phyloP scores from a whole-genome alignment of 2,797 vertebrate genomes.

The Neopelma chrysocephalum region DNA sequence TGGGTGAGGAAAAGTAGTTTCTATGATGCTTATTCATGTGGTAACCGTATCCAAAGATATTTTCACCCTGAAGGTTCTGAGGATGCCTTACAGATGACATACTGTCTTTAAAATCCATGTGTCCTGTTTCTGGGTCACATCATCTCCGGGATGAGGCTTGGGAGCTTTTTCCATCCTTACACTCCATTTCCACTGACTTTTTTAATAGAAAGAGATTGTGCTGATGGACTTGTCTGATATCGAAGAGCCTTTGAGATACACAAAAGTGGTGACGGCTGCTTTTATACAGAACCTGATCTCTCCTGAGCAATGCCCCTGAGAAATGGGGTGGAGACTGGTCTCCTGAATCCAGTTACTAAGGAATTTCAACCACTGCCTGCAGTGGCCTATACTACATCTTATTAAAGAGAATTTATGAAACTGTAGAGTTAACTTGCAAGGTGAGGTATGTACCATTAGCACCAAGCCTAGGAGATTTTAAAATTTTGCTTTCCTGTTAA shows the following conservation, averaged over 20 bases:
- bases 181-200: not conserved
- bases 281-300: not conserved
- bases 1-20: not conserved
- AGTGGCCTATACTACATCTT: not conserved
- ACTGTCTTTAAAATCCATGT: not conserved
- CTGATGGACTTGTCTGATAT: not conserved
- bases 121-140: not conserved
- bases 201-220: not conserved
- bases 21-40: not conserved
- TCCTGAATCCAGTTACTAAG: not conserved
- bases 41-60: not conserved
- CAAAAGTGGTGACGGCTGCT: accelerated
- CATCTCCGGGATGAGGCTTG: not conserved
- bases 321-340: not conserved
- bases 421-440: not conserved
- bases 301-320: not conserved
- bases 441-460: not conserved
- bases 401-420: not conserved
- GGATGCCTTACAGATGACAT: conserved; percentile 15
- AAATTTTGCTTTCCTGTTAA: not conserved
- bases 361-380: not conserved
- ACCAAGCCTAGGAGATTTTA: not conserved
- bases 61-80: conserved; percentile 1
- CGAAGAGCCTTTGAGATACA: not conserved
- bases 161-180: not conserved